Percentiles rank a stretch among this genome's conserved stretches.
phyloP scores from a whole-genome alignment of 2,888 invertebrate genomes.

The Sthenelais limicola region DNA sequence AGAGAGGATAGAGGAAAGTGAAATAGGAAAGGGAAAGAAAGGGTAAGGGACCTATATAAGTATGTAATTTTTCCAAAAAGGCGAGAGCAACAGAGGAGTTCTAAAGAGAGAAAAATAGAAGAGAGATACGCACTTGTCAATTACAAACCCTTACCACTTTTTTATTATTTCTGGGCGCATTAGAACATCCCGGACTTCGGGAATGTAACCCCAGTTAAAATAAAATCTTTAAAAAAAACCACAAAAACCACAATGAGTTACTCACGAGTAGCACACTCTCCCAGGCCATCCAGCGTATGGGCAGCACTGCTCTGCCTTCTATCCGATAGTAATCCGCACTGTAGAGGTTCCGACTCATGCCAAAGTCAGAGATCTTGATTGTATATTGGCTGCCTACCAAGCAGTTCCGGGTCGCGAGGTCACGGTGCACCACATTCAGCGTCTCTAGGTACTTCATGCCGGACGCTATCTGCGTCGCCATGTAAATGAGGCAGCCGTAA shows the following conservation, averaged over 20 bases:
- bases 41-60: no score
- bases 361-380: conserved; percentile 71
- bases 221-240: no score
- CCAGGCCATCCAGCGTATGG: conserved; percentile 92
- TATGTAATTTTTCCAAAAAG: no score
- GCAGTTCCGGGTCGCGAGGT: conserved; percentile 89
- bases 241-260: neutral
- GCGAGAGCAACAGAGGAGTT: no score
- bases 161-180: no score
- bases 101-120: no score
- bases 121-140: no score
- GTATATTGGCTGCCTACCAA: conserved; percentile 86
- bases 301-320: conserved; percentile 84
- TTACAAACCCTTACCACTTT: no score
- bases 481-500: conserved; percentile 85
- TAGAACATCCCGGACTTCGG: no score
- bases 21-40: no score
- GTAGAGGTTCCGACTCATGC: conserved; percentile 70
- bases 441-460: conserved; percentile 92
- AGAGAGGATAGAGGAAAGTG: no score
- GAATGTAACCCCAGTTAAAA: no score
- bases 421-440: conserved; percentile 90
- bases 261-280: conserved; percentile 80
- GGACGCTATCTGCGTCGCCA: conserved; percentile 87
- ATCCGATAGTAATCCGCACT: conserved; percentile 85